Base-by-base conservation (phyloP, 2,797 vertebrate species). In the Huso huso region DNA sequence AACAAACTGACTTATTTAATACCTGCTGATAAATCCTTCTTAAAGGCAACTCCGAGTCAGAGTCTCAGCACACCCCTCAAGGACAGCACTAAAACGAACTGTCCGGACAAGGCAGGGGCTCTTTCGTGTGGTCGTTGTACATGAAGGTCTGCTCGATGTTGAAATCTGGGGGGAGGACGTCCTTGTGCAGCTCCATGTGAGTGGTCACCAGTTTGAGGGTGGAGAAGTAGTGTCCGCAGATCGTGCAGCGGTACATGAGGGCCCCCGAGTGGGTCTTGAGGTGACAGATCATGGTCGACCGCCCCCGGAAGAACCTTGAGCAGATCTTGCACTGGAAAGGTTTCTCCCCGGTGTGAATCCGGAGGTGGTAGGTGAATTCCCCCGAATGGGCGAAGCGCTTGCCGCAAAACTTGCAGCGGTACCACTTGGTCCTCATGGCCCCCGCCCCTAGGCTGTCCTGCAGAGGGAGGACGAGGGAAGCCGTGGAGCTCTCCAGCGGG, bases 111-210 rank as follows among this genome's bases (percentile, higher is more conserved):
- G 94, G 90, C 68, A 95, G 90, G 0, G 92, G 83, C 7, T 99
- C 96, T 89, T 98, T 98, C 70, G 96, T 97, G 82, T 96, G 96
- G 73, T 98, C 95, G 49, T 95, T 95, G 85, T 99, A 99, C 96
- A 99, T 99, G 83, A 98, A 99, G 69, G 96, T 99, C 86, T 98
- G 94, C 69, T 98, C 96, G 8, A 99, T 97, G 88, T 94, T 96
- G 78, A 99, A 99, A 83, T 97, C 93, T 0, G 93, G 88, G 0
- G 95, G 95, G 15, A 99, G 89, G 76, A 93, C 94, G 82, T 95
- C 95, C 66, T 95, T 95, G 83, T 99, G 96, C 59, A 95, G 88
- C 48, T 94, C 95, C 72, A 98, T 94, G 66, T 99, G 96, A 1
- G 95, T 94, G 64, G 95, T 96, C 89, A 99, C 95, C 70, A 95